Evolutionary conservation across 2,797 vertebrate species (phyloP), one percentile per base, ranked within the genome.

Genomic region (Huso huso): DNA sequence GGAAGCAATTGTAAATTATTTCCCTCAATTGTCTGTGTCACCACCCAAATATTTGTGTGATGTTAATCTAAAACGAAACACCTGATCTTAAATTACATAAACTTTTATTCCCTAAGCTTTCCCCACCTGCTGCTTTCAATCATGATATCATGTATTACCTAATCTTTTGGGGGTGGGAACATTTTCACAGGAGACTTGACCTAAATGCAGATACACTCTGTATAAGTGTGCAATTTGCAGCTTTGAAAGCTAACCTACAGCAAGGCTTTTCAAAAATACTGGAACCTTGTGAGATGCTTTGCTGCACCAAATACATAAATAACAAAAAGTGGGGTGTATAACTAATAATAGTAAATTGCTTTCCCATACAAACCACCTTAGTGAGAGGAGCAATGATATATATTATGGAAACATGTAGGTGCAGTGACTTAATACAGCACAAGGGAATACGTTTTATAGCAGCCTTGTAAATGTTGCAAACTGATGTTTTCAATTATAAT

Each of bases 401-500:
- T 83, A 81, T 74, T 75, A 81, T 76, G 73, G 82, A 81, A 76
- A 79, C 70, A 81, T 74, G 0, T 70, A 77, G 78, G 77, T 81
- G 75, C 78, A 74, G 81, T 81, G 80, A 79, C 77, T 84, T 83
- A 83, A 85, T 74, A 76, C 71, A 77, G 73, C 83, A 81, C 81
- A 65, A 37, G 83, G 84, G 84, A 84, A 82, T 82, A 80, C 74
- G 67, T 84, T 92, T 92, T 87, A 92, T 79, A 73, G 84, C 63
- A 79, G 72, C 75, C 86, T 83, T 83, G 82, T 89, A 89, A 92
- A 93, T 78, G 82, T 81, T 83, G 70, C 70, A 81, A 84, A 81
- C 88, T 86, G 85, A 84, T 90, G 88, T 88, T 91, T 89, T 80
- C 84, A 87, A 87, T 89, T 88, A 88, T 73, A 75, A 69, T 60